Percentiles rank a stretch among this genome's conserved stretches.
These are phyloP conservation scores for Melieria omissa DNA, from an alignment of 2,888 invertebrate genomes.

Conservation along the genomic window DNA sequence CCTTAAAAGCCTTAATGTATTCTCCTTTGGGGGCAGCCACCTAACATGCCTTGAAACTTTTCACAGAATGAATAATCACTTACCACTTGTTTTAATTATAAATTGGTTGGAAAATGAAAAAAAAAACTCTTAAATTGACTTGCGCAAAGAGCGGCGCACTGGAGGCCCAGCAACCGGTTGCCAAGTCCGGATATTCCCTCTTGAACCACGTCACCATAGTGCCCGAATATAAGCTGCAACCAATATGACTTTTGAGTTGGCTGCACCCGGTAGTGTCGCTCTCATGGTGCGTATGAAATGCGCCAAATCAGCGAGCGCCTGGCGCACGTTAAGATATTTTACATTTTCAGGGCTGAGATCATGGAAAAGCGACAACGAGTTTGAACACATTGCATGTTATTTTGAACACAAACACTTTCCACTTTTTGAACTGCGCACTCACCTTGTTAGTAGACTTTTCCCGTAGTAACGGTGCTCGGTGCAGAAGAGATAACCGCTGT, in stretches of 20 bases:
- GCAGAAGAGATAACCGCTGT: slow-evolving; percentile 75
- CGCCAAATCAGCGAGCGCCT: slow-evolving; percentile 76
- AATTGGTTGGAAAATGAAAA: too few relatives aligned
- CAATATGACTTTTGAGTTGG: slow-evolving; percentile 68
- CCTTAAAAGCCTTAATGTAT: too few relatives aligned
- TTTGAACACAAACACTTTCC: not conserved
- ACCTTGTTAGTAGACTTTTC: slow-evolving; percentile 77
- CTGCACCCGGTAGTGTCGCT: slow-evolving; percentile 56
- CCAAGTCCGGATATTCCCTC: slow-evolving; percentile 73
- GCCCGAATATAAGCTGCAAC: slow-evolving; percentile 76
- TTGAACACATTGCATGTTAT: too few relatives aligned
- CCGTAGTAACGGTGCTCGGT: slow-evolving; percentile 89
- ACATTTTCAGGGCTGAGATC: slow-evolving; percentile 71
- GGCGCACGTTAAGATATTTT: slow-evolving; percentile 73
- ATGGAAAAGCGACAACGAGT: slow-evolving; percentile 61
- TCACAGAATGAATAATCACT: too few relatives aligned
- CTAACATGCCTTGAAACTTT: too few relatives aligned
- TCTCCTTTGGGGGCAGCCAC: too few relatives aligned
- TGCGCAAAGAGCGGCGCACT: slow-evolving; percentile 76
- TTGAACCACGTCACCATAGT: slow-evolving; percentile 78
- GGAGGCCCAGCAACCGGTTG: slow-evolving; percentile 72
- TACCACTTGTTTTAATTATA: too few relatives aligned
- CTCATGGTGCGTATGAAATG: slow-evolving; percentile 71
- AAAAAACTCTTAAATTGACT: slow-evolving; percentile 68
- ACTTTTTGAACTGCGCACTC: slow-evolving; percentile 51